phyloP scores from a whole-genome alignment of 2,888 invertebrate species.

The Synanthedon vespiformis region DNA sequence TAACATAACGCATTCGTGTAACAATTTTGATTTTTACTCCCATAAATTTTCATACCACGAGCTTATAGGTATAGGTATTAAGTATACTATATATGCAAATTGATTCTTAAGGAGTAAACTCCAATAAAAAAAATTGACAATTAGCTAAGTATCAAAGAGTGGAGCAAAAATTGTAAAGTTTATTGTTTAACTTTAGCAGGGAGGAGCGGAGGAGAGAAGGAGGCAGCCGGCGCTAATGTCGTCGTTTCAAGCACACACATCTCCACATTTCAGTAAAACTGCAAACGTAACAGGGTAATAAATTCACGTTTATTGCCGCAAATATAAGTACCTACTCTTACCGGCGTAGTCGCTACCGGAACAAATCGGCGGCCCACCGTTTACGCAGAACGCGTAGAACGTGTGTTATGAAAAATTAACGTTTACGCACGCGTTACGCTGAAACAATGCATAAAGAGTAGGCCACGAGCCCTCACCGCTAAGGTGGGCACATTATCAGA shows the following conservation, averaged over 20 bases:
- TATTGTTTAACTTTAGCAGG: too few species aligned
- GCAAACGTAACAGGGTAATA: slow-evolving; percentile 63
- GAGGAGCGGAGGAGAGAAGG: slow-evolving; percentile 10
- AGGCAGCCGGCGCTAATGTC: slow-evolving; percentile 45
- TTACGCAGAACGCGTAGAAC: slow-evolving; percentile 38
- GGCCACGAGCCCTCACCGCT: slow-evolving; percentile 17
- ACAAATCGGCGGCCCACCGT: slow-evolving; percentile 48
- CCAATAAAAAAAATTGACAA: too few species aligned
- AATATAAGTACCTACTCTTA: slow-evolving; percentile 52
- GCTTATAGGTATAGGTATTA: too few species aligned
- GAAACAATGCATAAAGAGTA: slow-evolving; percentile 35
- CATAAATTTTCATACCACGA: too few species aligned
- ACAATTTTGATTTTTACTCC: too few species aligned
- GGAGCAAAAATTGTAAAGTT: too few species aligned
- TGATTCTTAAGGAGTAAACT: too few species aligned
- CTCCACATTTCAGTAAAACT: slow-evolving; percentile 63
- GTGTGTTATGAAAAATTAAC: slow-evolving; percentile 52
- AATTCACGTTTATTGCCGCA: slow-evolving; percentile 65
- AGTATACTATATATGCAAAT: too few species aligned
- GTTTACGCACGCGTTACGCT: slow-evolving; percentile 36
- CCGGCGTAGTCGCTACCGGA: slow-evolving; percentile 49
- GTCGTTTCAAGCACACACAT: slow-evolving; percentile 38
- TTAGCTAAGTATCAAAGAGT: too few species aligned
- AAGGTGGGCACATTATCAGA: slow-evolving; percentile 47
- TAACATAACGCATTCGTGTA: too few species aligned